phyloP scores from a whole-genome alignment of 2,797 vertebrate species.

The Pelochelys cantorii region DNA sequence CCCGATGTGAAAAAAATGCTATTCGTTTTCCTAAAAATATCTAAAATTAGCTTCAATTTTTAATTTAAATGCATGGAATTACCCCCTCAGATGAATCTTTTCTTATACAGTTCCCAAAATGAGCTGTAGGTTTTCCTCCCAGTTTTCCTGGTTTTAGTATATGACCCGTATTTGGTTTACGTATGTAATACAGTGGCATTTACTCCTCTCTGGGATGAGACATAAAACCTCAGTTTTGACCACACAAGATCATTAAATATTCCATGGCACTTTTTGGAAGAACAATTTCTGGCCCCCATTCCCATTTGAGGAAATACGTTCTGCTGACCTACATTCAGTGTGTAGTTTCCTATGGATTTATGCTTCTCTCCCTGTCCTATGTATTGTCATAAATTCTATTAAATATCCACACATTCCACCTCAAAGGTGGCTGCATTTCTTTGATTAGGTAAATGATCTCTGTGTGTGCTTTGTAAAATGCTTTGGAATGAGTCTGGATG shows the following conservation, averaged over 20 bases:
- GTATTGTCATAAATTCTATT: neutral
- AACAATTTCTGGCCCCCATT: rapidly evolving
- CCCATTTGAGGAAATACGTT: rapidly evolving
- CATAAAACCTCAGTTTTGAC: neutral
- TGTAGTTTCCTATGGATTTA: neutral
- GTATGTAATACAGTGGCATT: neutral
- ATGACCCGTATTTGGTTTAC: neutral
- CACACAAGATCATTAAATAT: rapidly evolving
- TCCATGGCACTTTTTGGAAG: rapidly evolving
- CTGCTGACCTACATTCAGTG: neutral
- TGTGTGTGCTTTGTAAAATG: neutral
- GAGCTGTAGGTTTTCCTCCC: neutral
- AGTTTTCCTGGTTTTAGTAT: neutral
- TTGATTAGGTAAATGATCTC: neutral
- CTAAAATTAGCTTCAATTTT: neutral
- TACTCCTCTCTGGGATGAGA: neutral
- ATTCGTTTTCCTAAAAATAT: neutral
- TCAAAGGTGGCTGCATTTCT: rapidly evolving
- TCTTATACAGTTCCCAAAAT: neutral
- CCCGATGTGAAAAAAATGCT: neutral
- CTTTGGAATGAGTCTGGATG: neutral
- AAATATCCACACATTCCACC: neutral
- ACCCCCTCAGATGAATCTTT: neutral
- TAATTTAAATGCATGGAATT: neutral
- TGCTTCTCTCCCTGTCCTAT: neutral